A percentile compares a stretch with the other conserved stretches of the same genome.
phyloP scores from a whole-genome alignment of 2,888 invertebrate genomes.

The Branchipolynoe longqiensis region DNA sequence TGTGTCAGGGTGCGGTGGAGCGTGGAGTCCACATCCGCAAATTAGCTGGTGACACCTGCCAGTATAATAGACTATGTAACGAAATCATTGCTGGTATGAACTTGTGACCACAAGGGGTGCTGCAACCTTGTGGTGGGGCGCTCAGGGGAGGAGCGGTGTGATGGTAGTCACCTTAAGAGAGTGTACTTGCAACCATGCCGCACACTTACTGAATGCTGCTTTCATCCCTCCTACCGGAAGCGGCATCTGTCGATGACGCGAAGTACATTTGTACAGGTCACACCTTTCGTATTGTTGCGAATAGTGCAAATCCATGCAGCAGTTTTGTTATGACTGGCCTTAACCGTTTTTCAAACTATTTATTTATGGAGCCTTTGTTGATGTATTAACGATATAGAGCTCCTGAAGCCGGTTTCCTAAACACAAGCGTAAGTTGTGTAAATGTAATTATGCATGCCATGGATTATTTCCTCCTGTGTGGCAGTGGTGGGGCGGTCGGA shows the following conservation, averaged over 20 bases:
- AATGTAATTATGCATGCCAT: conserved; percentile 21
- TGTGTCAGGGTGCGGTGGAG: conserved; percentile 85
- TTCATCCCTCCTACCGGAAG: background rate
- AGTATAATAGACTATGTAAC: conserved; percentile 93
- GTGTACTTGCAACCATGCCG: too few species aligned
- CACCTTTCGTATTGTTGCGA: background rate
- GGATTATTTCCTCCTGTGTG: too few species aligned
- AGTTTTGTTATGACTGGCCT: conserved; percentile 17
- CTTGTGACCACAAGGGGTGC: conserved; percentile 81
- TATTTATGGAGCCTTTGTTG: conserved; percentile 39
- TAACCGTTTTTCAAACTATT: conserved; percentile 16
- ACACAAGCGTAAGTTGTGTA: background rate
- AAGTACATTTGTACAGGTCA: conserved; percentile 19
- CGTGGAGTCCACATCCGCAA: conserved; percentile 92
- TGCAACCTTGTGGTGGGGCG: too few species aligned
- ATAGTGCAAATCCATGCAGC: background rate
- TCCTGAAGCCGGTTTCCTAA: background rate
- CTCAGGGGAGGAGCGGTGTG: background rate
- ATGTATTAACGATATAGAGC: background rate
- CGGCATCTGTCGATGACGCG: background rate
- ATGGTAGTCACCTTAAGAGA: too few species aligned
- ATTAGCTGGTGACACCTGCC: conserved; percentile 93
- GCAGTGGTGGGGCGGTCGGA: too few species aligned
- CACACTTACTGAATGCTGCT: too few species aligned
- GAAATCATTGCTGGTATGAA: conserved; percentile 91